Evolutionary conservation across 2,888 invertebrate genomes (phyloP), one percentile per base, ranked within the genome.

Genomic region (Thecophora atra): DNA sequence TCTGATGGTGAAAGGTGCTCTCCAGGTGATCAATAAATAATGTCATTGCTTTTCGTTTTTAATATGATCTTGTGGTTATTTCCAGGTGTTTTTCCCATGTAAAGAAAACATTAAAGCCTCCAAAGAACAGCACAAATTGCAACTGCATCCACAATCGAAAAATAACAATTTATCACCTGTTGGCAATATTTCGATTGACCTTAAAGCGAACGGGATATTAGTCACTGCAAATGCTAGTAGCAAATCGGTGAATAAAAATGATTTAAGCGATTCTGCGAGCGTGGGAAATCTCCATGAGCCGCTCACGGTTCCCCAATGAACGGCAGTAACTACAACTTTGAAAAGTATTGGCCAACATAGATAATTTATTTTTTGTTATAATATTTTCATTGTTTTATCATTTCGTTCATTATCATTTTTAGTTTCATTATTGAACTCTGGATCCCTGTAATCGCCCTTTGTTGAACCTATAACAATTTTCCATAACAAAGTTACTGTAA

Each of bases 1-100:
- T 81, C 87, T 94, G 77, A 94, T 94, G 93, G 85, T 92, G 0
- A 87, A 88, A 74, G 93, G 93, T 15, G 92, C 93, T 1, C 80
- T 90, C 15, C 90, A 91, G 85, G 89, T 92, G 79, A 83, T 58
- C 28, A 13, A 1, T 28, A n/a, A n/a, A n/a, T n/a, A 52, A 60
- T 1, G 37, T 37, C 28, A 4, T 60, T 37, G 6, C 52, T 52
- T 62, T 15, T 44, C 28, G 26, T 24, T 54, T n/a, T 21, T 26
- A 13, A 58, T 58, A n/a, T 52, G 13, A 54, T 64, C 1, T 58
- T 47, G 8, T n/a, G 47, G n/a, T 52, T 19, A 58, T 54, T 70
- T 73, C 0, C 62, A 81, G 81, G 81, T 80, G 1, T 78, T 81
- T 13, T 74, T 71, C 74, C 52, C 76, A 76, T 17, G 17, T 73